Conservation (phyloP, 2,888 invertebrate species). For the Leistus spinibarbis region DNA sequence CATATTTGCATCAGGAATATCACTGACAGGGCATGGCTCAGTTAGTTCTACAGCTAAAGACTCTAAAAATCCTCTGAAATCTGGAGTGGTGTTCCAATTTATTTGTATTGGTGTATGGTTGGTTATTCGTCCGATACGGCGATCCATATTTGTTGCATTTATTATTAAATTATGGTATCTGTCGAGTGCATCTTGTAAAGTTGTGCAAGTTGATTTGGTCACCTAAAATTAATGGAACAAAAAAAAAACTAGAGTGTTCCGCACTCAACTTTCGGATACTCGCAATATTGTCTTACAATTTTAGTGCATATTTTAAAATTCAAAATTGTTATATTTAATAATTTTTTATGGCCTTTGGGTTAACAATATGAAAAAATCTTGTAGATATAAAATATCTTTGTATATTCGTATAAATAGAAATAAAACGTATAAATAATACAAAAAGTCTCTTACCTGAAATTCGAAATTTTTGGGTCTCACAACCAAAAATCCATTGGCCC, state of each 20-base stretch:
- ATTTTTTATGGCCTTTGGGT: no score
- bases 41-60: constrained; percentile 63
- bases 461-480: constrained; percentile 60
- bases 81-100: constrained; percentile 44
- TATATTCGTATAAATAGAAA: neutral
- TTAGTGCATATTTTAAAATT: no score
- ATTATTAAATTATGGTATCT: constrained; percentile 61
- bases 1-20: constrained; percentile 70
- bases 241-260: no score
- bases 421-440: neutral
- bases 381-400: no score
- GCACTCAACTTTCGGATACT: no score
- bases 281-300: no score
- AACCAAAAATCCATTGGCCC: constrained; percentile 55
- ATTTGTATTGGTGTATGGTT: constrained; percentile 25
- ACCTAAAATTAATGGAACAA: constrained; percentile 49
- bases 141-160: constrained; percentile 28
- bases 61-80: constrained; percentile 56
- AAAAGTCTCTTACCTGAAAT: constrained; percentile 56
- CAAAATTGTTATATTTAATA: no score
- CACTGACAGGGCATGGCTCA: constrained; percentile 64
- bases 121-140: constrained; percentile 22
- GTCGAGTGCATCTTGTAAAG: constrained; percentile 62
- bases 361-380: no score
- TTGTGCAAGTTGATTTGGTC: constrained; percentile 59